Percentiles rank a stretch among this genome's conserved stretches.
phyloP scores from a whole-genome alignment of 35 echinoderm and acorn worm species.

The Eucidaris tribuloides region DNA sequence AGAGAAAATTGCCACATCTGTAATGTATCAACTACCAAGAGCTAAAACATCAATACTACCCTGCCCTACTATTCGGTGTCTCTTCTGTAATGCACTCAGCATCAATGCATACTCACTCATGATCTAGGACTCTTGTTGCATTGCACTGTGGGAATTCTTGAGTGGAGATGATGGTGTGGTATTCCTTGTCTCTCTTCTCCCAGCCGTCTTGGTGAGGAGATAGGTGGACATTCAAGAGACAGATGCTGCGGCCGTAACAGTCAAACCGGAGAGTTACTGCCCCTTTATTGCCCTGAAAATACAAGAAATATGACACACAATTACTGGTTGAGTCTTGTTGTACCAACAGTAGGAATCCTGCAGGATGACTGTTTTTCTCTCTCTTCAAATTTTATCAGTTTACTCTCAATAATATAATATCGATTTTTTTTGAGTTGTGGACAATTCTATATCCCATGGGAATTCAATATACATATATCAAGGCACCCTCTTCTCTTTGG shows the following conservation, averaged over 20 bases:
- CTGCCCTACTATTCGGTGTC: background rate
- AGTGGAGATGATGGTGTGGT: slow-evolving; percentile 64
- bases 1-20: too few relatives aligned
- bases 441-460: too few relatives aligned
- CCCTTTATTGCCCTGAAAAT: slow-evolving; percentile 94
- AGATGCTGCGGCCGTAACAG: slow-evolving; percentile 80
- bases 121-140: slow-evolving; percentile 65
- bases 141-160: slow-evolving; percentile 58
- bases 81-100: too few relatives aligned
- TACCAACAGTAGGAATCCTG: slow-evolving; percentile 31
- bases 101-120: slow-evolving; percentile 77
- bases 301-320: slow-evolving; percentile 54
- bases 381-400: too few relatives aligned
- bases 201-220: slow-evolving; percentile 71
- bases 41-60: too few relatives aligned
- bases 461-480: too few relatives aligned
- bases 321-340: slow-evolving; percentile 66
- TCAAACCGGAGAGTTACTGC: slow-evolving; percentile 72
- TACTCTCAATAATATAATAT: too few relatives aligned
- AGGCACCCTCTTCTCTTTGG: too few relatives aligned
- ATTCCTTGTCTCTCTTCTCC: slow-evolving; percentile 91
- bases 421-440: too few relatives aligned
- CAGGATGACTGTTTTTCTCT: slow-evolving; percentile 78
- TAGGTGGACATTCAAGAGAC: slow-evolving; percentile 73
- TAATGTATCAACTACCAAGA: too few relatives aligned